Evolutionary conservation across 2,888 invertebrate species (phyloP), one percentile per base, ranked within the genome.

Genomic region (Galeruca laticollis): DNA sequence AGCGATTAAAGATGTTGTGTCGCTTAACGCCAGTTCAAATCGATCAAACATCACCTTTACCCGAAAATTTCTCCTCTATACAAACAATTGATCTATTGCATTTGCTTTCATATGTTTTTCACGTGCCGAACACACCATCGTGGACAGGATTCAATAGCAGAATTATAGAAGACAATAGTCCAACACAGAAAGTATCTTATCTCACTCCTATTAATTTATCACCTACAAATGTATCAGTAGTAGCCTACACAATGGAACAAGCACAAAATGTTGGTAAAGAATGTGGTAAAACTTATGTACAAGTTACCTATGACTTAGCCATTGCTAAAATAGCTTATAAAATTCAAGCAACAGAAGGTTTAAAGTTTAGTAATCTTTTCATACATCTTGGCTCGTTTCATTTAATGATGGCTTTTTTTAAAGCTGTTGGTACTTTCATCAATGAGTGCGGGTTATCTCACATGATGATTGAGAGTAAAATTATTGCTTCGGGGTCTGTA

Each of bases 351-450:
- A 68, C 68, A n/a, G 76, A 78, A 68, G 57, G 47, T 47, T 75
- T 78, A 64, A 70, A 68, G 68, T 83, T 79, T 79, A 71, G 79
- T 62, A 78, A 79, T 63, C 33, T 84, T 63, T 83, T 82, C 65
- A 80, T 83, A 37, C 79, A 82, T 76, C 68, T 80, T 31, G 83
- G 83, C n/a, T n/a, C n/a, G n/a, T n/a, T n/a, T n/a, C n/a, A n/a
- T n/a, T n/a, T n/a, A n/a, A n/a, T n/a, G n/a, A n/a, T n/a, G n/a
- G n/a, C n/a, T n/a, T n/a, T n/a, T n/a, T n/a, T n/a, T n/a, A n/a
- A n/a, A n/a, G n/a, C 76, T 33, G 26, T 68, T 68, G 68, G 63
- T 43, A 56, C 37, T 33, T 68, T 68, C 31, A 68, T 68, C 40
- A 26, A 62, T 49, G 68, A 57, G 21, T 37, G 73, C 43, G 76